A percentile compares a stretch with the other conserved stretches of the same genome.
Evolutionary conservation across 2,888 invertebrate species (phyloP).

Genomic region (Sphaerophoria taeniata): DNA sequence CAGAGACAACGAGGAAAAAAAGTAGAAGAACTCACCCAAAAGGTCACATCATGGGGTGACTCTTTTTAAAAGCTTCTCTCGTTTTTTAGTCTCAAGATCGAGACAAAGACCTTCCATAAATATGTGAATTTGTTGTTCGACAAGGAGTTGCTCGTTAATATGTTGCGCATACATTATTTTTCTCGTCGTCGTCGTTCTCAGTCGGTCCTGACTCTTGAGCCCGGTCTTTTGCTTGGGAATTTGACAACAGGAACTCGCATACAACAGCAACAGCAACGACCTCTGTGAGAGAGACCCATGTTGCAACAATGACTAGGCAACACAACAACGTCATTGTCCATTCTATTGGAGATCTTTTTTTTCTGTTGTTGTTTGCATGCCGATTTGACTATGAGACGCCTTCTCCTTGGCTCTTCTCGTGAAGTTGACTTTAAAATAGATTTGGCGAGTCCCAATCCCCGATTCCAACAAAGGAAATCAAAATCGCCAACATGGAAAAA

Average conservation of each 20-base stretch:
- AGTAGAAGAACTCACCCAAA: constrained; percentile 42
- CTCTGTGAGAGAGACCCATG: constrained; percentile 47
- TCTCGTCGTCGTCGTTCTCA: background rate
- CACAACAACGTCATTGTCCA: constrained; percentile 63
- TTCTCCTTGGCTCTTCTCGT: constrained; percentile 47
- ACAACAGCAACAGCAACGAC: constrained; percentile 40
- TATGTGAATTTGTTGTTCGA: constrained; percentile 75
- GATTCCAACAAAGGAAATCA: constrained; percentile 69
- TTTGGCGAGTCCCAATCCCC: constrained; percentile 2
- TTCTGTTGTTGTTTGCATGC: constrained; percentile 54
- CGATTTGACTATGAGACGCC: constrained; percentile 65
- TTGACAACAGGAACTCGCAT: constrained; percentile 50
- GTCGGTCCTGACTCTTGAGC: constrained; percentile 11
- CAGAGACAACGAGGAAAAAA: constrained; percentile 10
- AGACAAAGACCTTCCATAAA: constrained; percentile 73
- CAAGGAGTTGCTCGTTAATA: constrained; percentile 73
- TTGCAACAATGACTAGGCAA: constrained; percentile 18
- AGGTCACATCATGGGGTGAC: constrained; percentile 65
- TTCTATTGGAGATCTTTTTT: constrained; percentile 53
- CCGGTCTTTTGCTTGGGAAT: constrained; percentile 37
- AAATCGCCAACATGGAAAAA: constrained; percentile 72
- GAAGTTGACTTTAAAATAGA: constrained; percentile 40
- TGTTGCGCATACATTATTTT: constrained; percentile 73
- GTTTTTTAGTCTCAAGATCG: background rate
- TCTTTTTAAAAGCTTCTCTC: constrained; percentile 37